Evolutionary conservation across 2,888 invertebrate species (phyloP), one percentile per base, ranked within the genome.

Genomic region (Hemaris fuciformis): DNA sequence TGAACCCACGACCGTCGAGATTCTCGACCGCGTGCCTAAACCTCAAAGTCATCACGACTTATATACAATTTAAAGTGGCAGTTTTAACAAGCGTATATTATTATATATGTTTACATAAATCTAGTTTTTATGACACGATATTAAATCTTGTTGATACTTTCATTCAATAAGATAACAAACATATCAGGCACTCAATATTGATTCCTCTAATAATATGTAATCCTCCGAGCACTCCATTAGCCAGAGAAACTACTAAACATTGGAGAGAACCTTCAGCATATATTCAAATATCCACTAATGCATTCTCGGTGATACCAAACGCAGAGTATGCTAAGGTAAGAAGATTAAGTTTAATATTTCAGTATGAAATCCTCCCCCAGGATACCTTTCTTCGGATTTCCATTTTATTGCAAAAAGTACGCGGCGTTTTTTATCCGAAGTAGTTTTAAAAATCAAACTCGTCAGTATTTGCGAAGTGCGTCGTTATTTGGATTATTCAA

Each of bases 261-360:
- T 23, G 13, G 7, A 46, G 22, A 46, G 23, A 48, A 27, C 25
- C 4, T 48, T 53, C 2, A 31, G 15, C 48, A 27, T 53, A 65
- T 71, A 74, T 76, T 76, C 66, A 73, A 69, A 76, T 72, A 67
- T 67, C 31, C 62, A 69, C 67, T 76, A 74, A 79, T 71, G 66
- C 71, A 62, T 62, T 53, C 53, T 27, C 18, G 6, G 2, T 10
- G 27, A 60, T 42, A 53, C 48, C n/a, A 13, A 53, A 23, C 38
- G 25, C 18, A 25, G 13, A 65, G 67, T 70, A 75, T 72, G 68
- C 71, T 74, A 68, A 74, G 74, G 72, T 80, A 82, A 79, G 76
- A 67, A 70, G 81, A 83, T 85, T 82, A 81, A 73, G 74, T 81
- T 84, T 80, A 81, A 86, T 83, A 86, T 85, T 85, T 85, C 76